Conservation (phyloP, 2,888 invertebrate species). For the Eristalis arbustorum region DNA sequence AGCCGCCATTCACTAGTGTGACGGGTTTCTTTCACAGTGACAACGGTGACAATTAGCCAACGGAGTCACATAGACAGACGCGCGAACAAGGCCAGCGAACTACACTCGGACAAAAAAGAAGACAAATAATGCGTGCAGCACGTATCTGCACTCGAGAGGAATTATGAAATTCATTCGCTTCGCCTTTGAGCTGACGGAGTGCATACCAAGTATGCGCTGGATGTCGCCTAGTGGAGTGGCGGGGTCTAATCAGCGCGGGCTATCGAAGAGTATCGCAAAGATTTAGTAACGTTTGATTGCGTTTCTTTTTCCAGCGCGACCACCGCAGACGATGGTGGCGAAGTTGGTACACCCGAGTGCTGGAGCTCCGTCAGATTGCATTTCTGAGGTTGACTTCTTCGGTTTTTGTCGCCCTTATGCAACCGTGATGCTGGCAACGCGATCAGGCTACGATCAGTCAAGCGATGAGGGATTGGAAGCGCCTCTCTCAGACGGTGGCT, state of each 20-base stretch:
- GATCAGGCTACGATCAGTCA: conserved; percentile 14
- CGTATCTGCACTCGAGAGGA: conserved; percentile 9
- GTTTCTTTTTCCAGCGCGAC: conserved; percentile 12
- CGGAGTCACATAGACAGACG: not conserved
- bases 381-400: conserved; percentile 5
- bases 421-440: not conserved
- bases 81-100: not conserved
- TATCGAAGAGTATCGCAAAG: conserved; percentile 43
- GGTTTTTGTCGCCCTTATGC: not conserved
- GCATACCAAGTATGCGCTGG: conserved; percentile 48
- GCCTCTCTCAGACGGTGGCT: not conserved
- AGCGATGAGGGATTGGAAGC: conserved; percentile 1
- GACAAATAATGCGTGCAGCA: conserved; percentile 21
- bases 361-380: conserved; percentile 5
- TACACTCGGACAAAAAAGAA: not conserved
- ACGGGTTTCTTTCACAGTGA: conserved; percentile 17
- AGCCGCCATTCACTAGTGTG: not conserved
- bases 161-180: conserved; percentile 56
- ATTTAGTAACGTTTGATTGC: conserved; percentile 54
- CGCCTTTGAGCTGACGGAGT: conserved; percentile 18
- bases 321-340: not conserved
- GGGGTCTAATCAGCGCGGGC: conserved; percentile 45
- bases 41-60: conserved; percentile 21
- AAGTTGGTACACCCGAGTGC: not conserved
- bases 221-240: not conserved